Percentiles rank a stretch among this genome's conserved stretches.
Conservation (phyloP, 2,888 invertebrate genomes). For the Leuctra nigra region DNA sequence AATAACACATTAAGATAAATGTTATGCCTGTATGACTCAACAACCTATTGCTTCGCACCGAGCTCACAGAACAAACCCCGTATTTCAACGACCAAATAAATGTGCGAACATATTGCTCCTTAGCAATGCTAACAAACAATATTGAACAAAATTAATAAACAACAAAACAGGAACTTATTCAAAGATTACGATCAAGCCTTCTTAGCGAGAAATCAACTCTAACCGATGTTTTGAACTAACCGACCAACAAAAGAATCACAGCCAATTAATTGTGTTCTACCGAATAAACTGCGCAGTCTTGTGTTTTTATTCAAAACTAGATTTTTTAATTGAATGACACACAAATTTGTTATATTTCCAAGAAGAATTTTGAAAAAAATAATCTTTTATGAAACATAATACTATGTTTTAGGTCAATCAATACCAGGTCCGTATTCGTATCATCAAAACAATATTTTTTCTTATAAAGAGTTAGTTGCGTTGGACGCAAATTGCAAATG, state of each 20-base stretch:
- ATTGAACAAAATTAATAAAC: conserved; percentile 15
- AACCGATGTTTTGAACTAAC: conserved; percentile 21
- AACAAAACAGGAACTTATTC: conserved; percentile 23
- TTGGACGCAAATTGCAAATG: conserved; percentile 14
- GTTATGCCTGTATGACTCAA: conserved; percentile 13
- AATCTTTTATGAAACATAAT: background rate
- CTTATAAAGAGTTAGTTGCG: conserved; percentile 7
- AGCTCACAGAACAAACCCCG: no score
- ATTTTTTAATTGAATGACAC: conserved; percentile 21
- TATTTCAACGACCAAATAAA: background rate
- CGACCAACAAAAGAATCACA: conserved; percentile 27
- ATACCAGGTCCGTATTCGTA: conserved; percentile 1
- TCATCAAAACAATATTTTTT: conserved; percentile 12
- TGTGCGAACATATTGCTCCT: background rate
- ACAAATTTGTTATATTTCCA: conserved; percentile 14
- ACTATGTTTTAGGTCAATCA: background rate
- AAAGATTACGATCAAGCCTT: conserved; percentile 16
- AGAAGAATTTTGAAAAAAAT: conserved; percentile 7
- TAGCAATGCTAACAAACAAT: conserved; percentile 15
- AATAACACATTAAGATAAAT: conserved; percentile 17
- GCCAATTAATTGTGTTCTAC: conserved; percentile 26
- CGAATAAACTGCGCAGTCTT: conserved; percentile 26
- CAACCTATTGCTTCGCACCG: conserved; percentile 16
- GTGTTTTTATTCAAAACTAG: conserved; percentile 15
- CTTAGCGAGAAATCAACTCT: conserved; percentile 16